A percentile compares a stretch with the other conserved stretches of the same genome.
Evolutionary conservation across 2,113 vertebrate species (phyloP).

Genomic region (Hypocryptadius cinnamomeus): DNA sequence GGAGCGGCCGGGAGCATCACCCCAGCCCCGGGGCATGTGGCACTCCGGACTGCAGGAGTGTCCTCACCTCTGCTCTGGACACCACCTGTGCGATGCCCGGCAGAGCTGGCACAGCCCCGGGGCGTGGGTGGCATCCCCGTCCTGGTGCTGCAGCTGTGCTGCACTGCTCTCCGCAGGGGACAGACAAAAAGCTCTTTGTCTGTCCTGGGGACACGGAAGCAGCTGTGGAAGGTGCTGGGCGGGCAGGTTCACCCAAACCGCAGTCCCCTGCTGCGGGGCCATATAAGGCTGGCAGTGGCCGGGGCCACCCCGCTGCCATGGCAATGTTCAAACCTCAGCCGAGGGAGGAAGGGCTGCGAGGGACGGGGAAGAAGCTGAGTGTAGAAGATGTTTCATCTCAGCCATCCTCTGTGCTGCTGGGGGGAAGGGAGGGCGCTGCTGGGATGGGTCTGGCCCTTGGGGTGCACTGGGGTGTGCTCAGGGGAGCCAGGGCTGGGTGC

Average conservation of each 20-base stretch:
- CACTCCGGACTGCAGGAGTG: rapidly evolving
- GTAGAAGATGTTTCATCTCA: not conserved
- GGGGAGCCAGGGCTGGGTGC: not conserved
- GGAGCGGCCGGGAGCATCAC: not conserved
- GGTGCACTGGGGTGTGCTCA: not conserved
- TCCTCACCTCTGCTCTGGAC: not conserved
- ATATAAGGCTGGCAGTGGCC: not conserved
- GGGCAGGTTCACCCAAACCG: not conserved
- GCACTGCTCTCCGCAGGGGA: rapidly evolving
- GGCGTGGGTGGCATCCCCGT: not conserved
- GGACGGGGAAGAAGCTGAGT: not conserved
- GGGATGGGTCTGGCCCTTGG: not conserved
- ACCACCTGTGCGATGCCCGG: rapidly evolving
- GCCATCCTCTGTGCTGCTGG: rapidly evolving
- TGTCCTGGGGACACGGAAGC: not conserved
- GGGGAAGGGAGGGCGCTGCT: not conserved
- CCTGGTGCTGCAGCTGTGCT: not conserved
- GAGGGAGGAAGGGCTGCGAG: not conserved
- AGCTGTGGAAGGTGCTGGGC: not conserved
- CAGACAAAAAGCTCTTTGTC: not conserved
- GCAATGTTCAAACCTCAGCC: conserved; percentile 7
- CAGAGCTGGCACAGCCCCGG: not conserved
- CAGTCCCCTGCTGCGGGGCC: not conserved
- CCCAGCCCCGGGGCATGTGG: rapidly evolving
- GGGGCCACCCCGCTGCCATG: not conserved